phyloP scores from a whole-genome alignment of 1,140 invertebrate species.

The Calliphora vicina region DNA sequence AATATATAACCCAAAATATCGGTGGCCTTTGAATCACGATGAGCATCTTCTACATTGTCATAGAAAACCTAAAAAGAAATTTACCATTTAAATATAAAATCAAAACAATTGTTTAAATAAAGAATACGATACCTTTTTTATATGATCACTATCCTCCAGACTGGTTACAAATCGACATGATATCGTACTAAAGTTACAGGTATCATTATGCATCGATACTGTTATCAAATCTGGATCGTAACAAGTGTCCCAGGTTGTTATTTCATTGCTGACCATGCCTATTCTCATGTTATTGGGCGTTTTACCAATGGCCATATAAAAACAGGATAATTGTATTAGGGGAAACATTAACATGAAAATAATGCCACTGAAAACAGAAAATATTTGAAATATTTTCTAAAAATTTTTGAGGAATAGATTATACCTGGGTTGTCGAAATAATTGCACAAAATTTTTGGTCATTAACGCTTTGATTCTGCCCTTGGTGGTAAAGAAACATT shows the following conservation, averaged over 20 bases:
- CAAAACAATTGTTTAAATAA: background rate
- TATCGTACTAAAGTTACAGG: slow-evolving; percentile 67
- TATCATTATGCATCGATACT: slow-evolving; percentile 49
- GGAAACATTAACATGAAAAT: slow-evolving; percentile 85
- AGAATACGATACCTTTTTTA: background rate
- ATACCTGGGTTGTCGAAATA: slow-evolving; percentile 74
- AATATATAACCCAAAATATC: slow-evolving; percentile 75
- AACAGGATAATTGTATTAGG: slow-evolving; percentile 78
- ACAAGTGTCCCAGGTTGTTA: slow-evolving; percentile 56
- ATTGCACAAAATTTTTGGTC: slow-evolving; percentile 72
- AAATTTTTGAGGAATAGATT: slow-evolving; percentile 28
- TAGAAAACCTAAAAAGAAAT: slow-evolving; percentile 37
- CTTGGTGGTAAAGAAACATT: slow-evolving; percentile 57
- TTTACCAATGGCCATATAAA: slow-evolving; percentile 81
- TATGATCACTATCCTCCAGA: slow-evolving; percentile 61
- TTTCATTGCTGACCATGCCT: slow-evolving; percentile 81
- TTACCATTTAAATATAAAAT: background rate
- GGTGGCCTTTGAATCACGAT: slow-evolving; percentile 69
- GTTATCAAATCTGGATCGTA: slow-evolving; percentile 52
- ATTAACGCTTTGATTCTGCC: slow-evolving; percentile 59
- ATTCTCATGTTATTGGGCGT: slow-evolving; percentile 77
- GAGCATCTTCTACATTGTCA: slow-evolving; percentile 63
- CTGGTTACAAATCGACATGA: slow-evolving; percentile 68
- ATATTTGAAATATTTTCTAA: background rate
- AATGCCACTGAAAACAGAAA: slow-evolving; percentile 70